Conservation (phyloP, 2,797 vertebrate species). For the Cercopithecus diana region DNA sequence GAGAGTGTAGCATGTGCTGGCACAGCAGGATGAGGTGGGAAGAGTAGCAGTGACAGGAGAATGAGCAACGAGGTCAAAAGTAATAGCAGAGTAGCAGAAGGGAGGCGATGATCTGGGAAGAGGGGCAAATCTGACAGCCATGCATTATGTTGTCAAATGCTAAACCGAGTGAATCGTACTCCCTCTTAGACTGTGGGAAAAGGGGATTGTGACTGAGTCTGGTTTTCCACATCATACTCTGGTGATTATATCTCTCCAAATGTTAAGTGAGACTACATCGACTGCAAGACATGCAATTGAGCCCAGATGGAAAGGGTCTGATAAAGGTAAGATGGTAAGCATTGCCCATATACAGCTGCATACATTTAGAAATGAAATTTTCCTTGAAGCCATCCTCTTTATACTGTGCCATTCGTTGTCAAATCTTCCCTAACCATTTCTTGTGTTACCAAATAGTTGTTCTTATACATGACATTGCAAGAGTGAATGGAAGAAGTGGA, state of each 20-base stretch:
- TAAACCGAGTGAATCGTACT: conserved; percentile 46
- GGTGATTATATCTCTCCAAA: neutral
- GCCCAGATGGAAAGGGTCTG: neutral
- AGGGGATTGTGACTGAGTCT: neutral
- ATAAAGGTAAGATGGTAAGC: neutral
- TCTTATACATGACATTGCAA: conserved; percentile 49
- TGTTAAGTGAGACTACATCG: conserved; percentile 33
- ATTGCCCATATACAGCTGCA: neutral
- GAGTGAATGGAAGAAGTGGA: conserved; percentile 50
- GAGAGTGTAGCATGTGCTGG: conserved; percentile 3
- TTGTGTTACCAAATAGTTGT: conserved; percentile 51
- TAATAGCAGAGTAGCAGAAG: conserved; percentile 59
- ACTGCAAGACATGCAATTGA: neutral
- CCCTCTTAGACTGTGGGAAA: conserved; percentile 68
- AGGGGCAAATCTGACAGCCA: conserved; percentile 14
- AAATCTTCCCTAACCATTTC: neutral
- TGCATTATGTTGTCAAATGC: conserved; percentile 55
- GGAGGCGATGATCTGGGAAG: neutral
- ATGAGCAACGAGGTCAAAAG: conserved; percentile 27
- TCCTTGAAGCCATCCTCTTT: neutral
- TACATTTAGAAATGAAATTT: neutral
- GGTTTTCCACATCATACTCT: conserved; percentile 51
- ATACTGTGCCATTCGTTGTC: neutral
- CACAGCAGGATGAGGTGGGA: neutral
- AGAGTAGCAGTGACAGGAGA: conserved; percentile 7